Conservation (phyloP, 2,797 vertebrate species). For the Poecilia wingei region DNA sequence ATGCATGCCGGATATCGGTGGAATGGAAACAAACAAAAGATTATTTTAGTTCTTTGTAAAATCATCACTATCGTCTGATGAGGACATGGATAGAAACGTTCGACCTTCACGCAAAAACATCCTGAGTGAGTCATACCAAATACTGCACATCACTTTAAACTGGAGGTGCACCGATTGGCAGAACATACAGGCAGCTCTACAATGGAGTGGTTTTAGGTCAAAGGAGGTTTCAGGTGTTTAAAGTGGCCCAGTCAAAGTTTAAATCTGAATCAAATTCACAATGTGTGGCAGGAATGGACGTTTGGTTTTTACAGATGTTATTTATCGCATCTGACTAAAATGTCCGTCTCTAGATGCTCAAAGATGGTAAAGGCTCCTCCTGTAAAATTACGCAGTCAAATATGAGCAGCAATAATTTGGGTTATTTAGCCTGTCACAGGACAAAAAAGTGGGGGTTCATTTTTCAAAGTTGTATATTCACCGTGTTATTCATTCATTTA, state of each 20-base stretch:
- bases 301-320: not conserved
- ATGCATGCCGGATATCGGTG: constrained; percentile 49
- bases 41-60: not conserved
- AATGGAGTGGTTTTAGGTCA: not conserved
- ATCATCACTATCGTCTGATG: not conserved
- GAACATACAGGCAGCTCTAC: not conserved
- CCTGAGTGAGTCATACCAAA: not conserved
- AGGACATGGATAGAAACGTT: not conserved
- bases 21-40: constrained; percentile 32
- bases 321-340: not conserved
- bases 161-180: not conserved
- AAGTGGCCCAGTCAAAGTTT: not conserved
- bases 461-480: no score
- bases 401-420: not conserved
- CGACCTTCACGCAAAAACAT: not conserved
- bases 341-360: not conserved
- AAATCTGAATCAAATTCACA: not conserved
- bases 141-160: not conserved
- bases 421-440: no score
- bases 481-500: no score
- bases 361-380: not conserved
- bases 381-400: not conserved
- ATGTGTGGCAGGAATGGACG: not conserved
- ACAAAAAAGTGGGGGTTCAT: no score
- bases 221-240: not conserved